Conservation (phyloP, 1,140 invertebrate species). For the Chionoecetes opilio region DNA sequence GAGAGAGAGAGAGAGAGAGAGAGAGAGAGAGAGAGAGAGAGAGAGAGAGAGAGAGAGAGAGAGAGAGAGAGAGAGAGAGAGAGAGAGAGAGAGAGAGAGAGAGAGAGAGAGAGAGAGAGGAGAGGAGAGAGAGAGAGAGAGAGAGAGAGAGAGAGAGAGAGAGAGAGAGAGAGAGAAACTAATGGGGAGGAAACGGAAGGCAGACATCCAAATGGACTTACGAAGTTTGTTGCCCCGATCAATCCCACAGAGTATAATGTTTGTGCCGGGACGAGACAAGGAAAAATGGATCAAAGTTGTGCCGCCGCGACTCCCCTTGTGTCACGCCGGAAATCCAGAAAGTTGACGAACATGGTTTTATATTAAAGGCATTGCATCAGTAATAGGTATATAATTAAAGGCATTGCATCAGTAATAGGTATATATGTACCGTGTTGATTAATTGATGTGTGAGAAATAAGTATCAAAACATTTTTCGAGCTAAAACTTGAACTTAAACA, state of each 20-base stretch:
- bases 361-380: background rate
- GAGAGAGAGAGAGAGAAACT: conserved; percentile 53
- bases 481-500: too few relatives aligned
- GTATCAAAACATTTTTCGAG: too few relatives aligned
- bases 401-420: background rate
- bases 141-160: conserved; percentile 60
- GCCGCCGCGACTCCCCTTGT: background rate
- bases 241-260: conserved; percentile 28
- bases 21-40: too few relatives aligned
- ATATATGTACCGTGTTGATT: background rate
- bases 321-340: background rate
- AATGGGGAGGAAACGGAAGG: background rate
- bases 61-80: too few relatives aligned
- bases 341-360: background rate
- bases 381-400: background rate
- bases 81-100: conserved; percentile 43
- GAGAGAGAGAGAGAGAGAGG: conserved; percentile 54
- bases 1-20: too few relatives aligned
- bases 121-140: conserved; percentile 47
- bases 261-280: background rate
- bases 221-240: background rate
- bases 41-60: too few relatives aligned
- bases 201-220: conserved; percentile 7
- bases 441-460: background rate
- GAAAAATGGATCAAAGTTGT: conserved; percentile 4